Conservation (phyloP, 2,113 vertebrate genomes). For the Centropus bengalensis region DNA sequence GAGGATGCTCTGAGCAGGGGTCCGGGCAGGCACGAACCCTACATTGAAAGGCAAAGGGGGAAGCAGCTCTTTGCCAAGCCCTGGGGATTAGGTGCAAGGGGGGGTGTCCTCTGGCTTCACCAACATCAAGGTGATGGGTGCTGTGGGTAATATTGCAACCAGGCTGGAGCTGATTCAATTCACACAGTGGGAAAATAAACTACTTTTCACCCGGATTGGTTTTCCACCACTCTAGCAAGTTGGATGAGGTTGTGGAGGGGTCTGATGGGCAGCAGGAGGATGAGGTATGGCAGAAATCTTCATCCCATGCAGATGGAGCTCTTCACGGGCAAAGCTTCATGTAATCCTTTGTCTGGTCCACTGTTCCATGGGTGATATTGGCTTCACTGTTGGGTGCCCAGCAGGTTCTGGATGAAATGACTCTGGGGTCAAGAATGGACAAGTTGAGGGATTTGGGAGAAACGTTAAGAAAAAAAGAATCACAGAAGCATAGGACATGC, state of each 20-base stretch:
- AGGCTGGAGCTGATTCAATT: no score
- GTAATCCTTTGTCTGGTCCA: background rate
- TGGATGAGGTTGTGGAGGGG: background rate
- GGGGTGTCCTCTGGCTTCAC: no score
- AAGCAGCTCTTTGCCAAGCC: background rate
- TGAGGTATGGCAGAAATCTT: background rate
- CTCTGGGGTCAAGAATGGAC: background rate
- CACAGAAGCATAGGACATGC: background rate
- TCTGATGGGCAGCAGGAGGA: background rate
- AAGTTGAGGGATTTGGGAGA: background rate
- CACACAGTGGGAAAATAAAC: no score
- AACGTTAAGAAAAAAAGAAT: background rate
- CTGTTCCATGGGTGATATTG: accelerated
- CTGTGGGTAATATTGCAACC: no score
- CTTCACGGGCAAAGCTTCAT: background rate
- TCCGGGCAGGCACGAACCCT: background rate
- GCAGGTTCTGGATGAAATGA: background rate
- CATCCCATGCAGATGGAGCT: accelerated
- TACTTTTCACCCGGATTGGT: background rate
- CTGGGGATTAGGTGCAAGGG: no score
- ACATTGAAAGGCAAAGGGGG: background rate
- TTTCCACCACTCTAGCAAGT: background rate
- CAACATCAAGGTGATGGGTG: no score
- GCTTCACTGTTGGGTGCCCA: background rate
- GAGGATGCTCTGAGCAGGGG: background rate